phyloP scores from a whole-genome alignment of 2,888 invertebrate species.

The Busseola fusca region DNA sequence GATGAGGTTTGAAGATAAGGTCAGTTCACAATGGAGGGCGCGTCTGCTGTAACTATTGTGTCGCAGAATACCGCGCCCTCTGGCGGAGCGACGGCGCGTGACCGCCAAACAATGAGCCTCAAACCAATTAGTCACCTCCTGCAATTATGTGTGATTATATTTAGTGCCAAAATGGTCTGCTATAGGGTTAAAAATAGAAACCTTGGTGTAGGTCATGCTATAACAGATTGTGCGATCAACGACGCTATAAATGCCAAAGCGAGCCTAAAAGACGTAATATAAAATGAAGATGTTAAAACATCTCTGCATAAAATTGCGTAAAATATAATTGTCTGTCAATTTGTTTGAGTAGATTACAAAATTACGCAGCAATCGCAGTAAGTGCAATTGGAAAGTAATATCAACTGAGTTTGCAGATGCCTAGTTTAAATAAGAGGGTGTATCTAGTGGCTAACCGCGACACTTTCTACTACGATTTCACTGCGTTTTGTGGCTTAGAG shows the following conservation, averaged over 20 bases:
- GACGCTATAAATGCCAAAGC: constrained; percentile 18
- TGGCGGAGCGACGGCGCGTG: constrained; percentile 72
- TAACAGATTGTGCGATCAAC: constrained; percentile 7
- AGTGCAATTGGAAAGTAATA: constrained; percentile 68
- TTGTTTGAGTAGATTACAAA: constrained; percentile 47
- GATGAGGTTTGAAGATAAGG: constrained; percentile 69
- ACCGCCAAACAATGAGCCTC: constrained; percentile 69
- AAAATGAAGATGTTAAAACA: constrained; percentile 15
- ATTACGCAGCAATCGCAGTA: constrained; percentile 49
- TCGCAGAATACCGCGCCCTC: constrained; percentile 74
- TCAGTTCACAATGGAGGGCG: constrained; percentile 76
- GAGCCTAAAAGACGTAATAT: background rate
- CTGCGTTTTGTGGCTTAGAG: constrained; percentile 70
- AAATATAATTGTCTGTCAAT: constrained; percentile 51
- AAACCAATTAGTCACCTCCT: constrained; percentile 68
- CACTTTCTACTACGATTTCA: constrained; percentile 82
- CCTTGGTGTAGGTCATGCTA: constrained; percentile 35
- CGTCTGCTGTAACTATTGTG: constrained; percentile 69
- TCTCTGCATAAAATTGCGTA: constrained; percentile 31
- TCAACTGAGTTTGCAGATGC: constrained; percentile 68
- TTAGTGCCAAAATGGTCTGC: constrained; percentile 38
- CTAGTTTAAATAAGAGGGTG: constrained; percentile 83
- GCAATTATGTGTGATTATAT: constrained; percentile 45
- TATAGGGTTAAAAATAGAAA: constrained; percentile 26
- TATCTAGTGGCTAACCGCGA: constrained; percentile 76